Percentiles rank a stretch among this genome's conserved stretches.
Evolutionary conservation across 2,113 vertebrate genomes (phyloP).

Genomic region (Odocoileus virginianus): DNA sequence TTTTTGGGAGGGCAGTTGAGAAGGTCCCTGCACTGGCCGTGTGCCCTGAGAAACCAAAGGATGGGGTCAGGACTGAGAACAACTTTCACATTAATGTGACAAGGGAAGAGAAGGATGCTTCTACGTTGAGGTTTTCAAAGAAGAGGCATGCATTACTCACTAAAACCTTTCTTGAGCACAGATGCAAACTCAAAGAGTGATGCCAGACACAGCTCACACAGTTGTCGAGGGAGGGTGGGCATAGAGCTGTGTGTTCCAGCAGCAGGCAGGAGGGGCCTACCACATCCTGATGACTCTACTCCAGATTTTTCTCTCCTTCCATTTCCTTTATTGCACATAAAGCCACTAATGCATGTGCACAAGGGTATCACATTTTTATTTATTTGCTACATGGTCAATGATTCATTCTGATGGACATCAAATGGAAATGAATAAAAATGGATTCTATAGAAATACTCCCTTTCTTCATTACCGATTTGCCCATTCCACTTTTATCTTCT

Average conservation of each 20-base stretch:
- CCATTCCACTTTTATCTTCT: not conserved
- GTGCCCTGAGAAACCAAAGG: not conserved
- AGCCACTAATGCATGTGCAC: not conserved
- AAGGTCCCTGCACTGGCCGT: not conserved
- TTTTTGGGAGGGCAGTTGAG: not conserved
- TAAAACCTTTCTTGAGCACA: not conserved
- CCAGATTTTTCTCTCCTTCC: not conserved
- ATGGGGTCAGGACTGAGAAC: not conserved
- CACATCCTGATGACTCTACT: not conserved
- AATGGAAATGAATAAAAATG: not conserved
- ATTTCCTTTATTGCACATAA: not conserved
- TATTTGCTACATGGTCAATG: not conserved
- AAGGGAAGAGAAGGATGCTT: no score
- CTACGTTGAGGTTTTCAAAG: not conserved
- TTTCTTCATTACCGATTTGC: not conserved
- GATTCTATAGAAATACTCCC: not conserved
- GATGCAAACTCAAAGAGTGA: not conserved
- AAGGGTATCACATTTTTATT: not conserved
- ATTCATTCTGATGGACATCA: not conserved
- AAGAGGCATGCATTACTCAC: not conserved
- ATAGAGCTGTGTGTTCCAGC: fast-evolving
- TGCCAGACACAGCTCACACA: fast-evolving
- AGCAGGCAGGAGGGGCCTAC: not conserved
- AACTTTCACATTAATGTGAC: not conserved
- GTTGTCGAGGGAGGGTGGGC: fast-evolving